Conservation (phyloP, 2,113 vertebrate species). For the Brienomyrus longianalis region DNA sequence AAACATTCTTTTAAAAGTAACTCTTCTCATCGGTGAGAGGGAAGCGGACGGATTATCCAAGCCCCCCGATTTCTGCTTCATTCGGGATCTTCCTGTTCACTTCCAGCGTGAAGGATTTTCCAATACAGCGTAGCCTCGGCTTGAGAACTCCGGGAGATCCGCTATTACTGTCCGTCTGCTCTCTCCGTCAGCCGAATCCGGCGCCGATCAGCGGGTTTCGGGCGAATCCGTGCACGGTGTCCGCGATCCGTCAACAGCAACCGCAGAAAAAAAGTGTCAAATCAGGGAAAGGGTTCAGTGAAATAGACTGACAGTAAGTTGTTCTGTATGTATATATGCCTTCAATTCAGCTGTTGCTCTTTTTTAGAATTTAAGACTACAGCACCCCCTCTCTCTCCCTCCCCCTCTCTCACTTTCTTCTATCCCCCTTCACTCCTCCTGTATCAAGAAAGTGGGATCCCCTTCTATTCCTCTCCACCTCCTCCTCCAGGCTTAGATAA, state of each 20-base stretch:
- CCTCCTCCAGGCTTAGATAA: constrained; percentile 39
- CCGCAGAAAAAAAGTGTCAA: constrained; percentile 28
- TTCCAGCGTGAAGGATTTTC: constrained; percentile 32
- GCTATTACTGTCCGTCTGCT: constrained; percentile 20
- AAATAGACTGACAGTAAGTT: constrained; percentile 46
- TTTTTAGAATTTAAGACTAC: constrained; percentile 19
- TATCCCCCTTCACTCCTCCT: constrained; percentile 34
- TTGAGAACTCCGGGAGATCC: constrained; percentile 4
- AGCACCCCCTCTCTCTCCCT: constrained; percentile 25
- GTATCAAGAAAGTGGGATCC: constrained; percentile 19
- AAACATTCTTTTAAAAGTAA: constrained; percentile 42
- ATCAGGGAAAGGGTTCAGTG: constrained; percentile 27
- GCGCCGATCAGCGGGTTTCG: constrained; percentile 16
- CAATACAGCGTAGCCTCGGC: constrained; percentile 31
- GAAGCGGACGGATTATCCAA: constrained; percentile 44
- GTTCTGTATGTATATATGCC: constrained; percentile 41
- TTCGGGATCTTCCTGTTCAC: constrained; percentile 31
- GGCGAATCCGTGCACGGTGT: constrained; percentile 27
- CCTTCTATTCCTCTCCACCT: constrained; percentile 40
- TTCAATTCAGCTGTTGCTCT: constrained; percentile 57
- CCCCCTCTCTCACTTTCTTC: constrained; percentile 26
- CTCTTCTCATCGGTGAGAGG: constrained; percentile 30
- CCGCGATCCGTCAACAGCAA: constrained; percentile 37
- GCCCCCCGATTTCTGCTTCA: constrained; percentile 33
- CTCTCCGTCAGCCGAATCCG: constrained; percentile 22